Base-by-base conservation (phyloP, 2,797 vertebrate species). In the Champsocephalus gunnari region DNA sequence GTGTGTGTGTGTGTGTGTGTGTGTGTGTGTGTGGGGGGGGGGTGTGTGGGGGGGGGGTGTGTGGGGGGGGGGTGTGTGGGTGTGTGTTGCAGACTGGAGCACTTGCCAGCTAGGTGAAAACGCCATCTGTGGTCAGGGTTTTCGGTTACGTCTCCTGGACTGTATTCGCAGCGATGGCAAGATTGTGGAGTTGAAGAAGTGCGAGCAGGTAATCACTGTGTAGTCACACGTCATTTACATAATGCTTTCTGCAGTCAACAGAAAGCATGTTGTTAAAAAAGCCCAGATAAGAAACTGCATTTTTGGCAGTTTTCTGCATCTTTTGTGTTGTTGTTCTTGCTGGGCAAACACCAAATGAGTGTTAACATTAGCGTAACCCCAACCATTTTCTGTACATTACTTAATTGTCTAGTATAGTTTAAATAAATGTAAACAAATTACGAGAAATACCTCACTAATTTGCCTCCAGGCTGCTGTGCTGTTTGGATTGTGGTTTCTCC, bases 91-190 rank as follows among this genome's bases (percentile, higher is more conserved):
- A 99, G 98, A 96, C 50, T 99, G 98, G 98, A 99, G 97, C 45
- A 95, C 95, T 0, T 99, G 98, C 91, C 97, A 96, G 88, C 94
- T 99, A 88, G 95, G 92, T 76, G 96, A 96, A 89, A 96, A 96
- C 1, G 95, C 96, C 11, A 90, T 95, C 62, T 99, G 98, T 0
- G 97, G 98, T 7, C 94, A 87, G 3, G 98, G 98, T 0, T 83
- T 91, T 67, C 94, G 89, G 58, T 92, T 85, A 1, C 97, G 96
- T 43, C 95, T 98, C 56, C 86, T 97, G 64, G 96, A 97, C 92
- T 99, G 98, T 57, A 51, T 79, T 41, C 96, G 96, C 77, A 97
- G 96, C 0, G 97, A 99, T 0, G 96, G 96, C 44, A 96, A 93
- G 89, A 71, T 93, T 0, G 93, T 96, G 79, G 90, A 93, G 71